Conservation (phyloP, 2,797 vertebrate genomes). For the Melanotaenia nigrans region DNA sequence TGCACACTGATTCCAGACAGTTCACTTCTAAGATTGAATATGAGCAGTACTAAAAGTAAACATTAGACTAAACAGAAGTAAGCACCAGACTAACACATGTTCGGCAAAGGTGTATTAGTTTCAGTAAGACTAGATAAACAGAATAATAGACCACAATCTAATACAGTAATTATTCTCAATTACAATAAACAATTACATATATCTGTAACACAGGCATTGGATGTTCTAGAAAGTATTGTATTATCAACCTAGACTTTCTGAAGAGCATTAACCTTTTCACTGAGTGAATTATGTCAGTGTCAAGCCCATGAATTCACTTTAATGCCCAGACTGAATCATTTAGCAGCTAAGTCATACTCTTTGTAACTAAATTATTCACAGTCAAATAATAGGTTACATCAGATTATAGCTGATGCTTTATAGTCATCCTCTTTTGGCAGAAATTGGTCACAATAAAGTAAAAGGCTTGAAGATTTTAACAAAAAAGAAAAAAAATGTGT, state of each 20-base stretch:
- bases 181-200: neutral
- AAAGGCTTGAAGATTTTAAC: neutral
- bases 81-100: neutral
- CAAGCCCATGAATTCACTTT: conserved; percentile 35
- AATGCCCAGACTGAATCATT: conserved; percentile 43
- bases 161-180: neutral
- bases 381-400: conserved; percentile 31
- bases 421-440: neutral
- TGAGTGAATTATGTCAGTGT: conserved; percentile 21
- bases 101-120: neutral
- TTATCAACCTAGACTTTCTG: conserved; percentile 11
- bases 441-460: neutral
- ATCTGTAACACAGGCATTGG: too few species aligned
- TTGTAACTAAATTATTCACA: conserved; percentile 48
- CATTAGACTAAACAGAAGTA: neutral
- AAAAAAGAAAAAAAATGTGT: neutral
- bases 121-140: neutral
- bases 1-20: neutral
- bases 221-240: neutral
- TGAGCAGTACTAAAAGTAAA: too few species aligned
- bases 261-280: conserved; percentile 33
- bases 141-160: neutral
- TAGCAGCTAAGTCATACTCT: conserved; percentile 31
- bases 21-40: neutral
- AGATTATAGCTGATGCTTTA: conserved; percentile 16